Evolutionary conservation across 2,797 vertebrate species (phyloP).

Genomic region (Myoxocephalus aenaeus): DNA sequence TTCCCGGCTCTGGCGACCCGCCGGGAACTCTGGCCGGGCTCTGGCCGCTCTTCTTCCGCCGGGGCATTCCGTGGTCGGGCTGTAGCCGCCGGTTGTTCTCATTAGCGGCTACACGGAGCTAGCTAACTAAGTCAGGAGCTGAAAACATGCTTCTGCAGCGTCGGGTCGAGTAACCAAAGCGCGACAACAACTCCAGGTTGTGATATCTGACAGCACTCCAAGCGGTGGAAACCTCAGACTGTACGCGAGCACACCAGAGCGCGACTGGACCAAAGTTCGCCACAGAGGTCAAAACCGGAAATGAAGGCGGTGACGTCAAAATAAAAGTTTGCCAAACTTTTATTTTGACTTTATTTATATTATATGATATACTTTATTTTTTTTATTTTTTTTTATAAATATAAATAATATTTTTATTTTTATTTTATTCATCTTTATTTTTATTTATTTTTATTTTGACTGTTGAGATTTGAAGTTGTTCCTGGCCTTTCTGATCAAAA

Average conservation of each 20-base stretch:
- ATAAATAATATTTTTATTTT: too few species aligned
- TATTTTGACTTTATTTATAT: too few species aligned
- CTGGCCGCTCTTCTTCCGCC: slow-evolving; percentile 89
- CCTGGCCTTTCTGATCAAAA: neutral
- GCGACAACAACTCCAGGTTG: slow-evolving; percentile 6
- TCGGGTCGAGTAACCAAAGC: neutral
- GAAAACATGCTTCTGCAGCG: slow-evolving; percentile 31
- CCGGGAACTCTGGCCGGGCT: slow-evolving; percentile 85
- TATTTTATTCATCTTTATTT: too few species aligned
- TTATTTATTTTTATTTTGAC: too few species aligned
- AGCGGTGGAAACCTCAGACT: slow-evolving; percentile 47
- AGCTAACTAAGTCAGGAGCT: slow-evolving; percentile 32
- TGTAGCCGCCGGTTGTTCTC: slow-evolving; percentile 25
- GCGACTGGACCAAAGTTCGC: too few species aligned
- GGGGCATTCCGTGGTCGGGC: slow-evolving; percentile 86
- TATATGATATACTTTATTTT: too few species aligned
- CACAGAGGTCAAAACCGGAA: slow-evolving; percentile 27
- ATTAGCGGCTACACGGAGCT: slow-evolving; percentile 44
- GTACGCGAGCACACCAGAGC: neutral
- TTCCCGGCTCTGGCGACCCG: slow-evolving; percentile 54
- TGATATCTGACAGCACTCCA: slow-evolving; percentile 61
- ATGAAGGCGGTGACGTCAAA: slow-evolving; percentile 30
- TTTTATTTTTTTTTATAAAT: too few species aligned
- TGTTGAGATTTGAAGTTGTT: neutral
- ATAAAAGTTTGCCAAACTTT: slow-evolving; percentile 41